Evolutionary conservation across 2,888 invertebrate genomes (phyloP).

Genomic region (Eremobia ochroleuca): DNA sequence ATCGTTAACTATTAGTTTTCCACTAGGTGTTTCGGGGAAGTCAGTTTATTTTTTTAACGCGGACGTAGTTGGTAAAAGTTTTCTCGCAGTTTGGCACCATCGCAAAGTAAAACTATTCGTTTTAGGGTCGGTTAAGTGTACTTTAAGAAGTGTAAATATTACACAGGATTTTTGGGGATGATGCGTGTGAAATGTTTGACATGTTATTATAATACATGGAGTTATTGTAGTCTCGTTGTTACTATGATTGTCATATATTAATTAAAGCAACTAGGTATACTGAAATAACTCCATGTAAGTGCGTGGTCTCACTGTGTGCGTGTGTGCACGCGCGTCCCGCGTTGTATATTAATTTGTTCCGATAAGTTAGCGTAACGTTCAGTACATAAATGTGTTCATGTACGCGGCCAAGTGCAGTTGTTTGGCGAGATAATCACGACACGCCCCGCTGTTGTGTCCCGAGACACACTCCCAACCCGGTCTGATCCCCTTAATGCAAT

Average conservation of each 20-base stretch:
- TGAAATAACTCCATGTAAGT: conserved; percentile 42
- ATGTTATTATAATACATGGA: conserved; percentile 43
- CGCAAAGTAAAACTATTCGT: conserved; percentile 82
- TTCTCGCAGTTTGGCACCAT: conserved; percentile 83
- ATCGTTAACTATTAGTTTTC: conserved; percentile 64
- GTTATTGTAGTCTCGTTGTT: conserved; percentile 46
- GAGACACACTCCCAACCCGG: conserved; percentile 37
- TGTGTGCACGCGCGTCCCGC: conserved; percentile 53
- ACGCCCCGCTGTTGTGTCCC: conserved; percentile 38
- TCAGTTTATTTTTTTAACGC: conserved; percentile 76
- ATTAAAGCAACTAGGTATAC: conserved; percentile 28
- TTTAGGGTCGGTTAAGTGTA: conserved; percentile 84
- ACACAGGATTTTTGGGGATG: conserved; percentile 78
- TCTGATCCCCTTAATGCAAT: conserved; percentile 61
- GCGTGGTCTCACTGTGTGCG: conserved; percentile 40
- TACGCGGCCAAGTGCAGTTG: conserved; percentile 56
- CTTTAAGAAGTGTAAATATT: conserved; percentile 88
- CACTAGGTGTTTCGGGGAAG: conserved; percentile 65
- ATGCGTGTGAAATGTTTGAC: conserved; percentile 58
- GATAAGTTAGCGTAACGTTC: conserved; percentile 71
- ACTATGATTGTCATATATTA: conserved; percentile 54
- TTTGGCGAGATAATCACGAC: conserved; percentile 39
- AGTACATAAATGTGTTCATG: conserved; percentile 71
- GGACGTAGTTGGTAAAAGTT: conserved; percentile 78
- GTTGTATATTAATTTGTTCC: conserved; percentile 68